These are phyloP conservation scores for Rhingia campestris DNA, from an alignment of 2,888 invertebrate species.

Conservation along the genomic window DNA sequence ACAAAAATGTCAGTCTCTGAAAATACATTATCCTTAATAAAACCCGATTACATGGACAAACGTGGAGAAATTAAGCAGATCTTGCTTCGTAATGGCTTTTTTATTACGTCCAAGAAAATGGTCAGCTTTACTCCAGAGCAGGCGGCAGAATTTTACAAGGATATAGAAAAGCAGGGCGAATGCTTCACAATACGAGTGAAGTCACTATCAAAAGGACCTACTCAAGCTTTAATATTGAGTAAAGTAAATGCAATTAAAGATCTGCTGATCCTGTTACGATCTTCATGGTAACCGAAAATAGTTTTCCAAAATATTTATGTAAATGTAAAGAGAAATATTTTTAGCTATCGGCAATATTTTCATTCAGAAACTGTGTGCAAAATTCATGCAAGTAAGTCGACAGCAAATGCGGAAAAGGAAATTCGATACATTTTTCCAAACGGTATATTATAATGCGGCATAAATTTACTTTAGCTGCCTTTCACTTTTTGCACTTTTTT, in stretches of 20 bases:
- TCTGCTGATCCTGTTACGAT: slow-evolving; percentile 6
- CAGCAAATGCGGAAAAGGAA: slow-evolving; percentile 30
- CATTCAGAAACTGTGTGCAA: slow-evolving; percentile 20
- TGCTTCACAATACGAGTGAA: slow-evolving; percentile 50
- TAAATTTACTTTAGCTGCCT: no score
- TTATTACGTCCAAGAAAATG: slow-evolving; percentile 25
- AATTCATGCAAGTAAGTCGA: slow-evolving; percentile 45
- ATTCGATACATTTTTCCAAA: slow-evolving; percentile 62
- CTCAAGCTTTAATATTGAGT: slow-evolving; percentile 47
- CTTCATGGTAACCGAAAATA: slow-evolving; percentile 3
- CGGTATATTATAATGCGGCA: background rate
- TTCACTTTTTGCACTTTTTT: no score
- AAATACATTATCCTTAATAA: slow-evolving; percentile 49
- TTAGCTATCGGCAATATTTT: slow-evolving; percentile 21
- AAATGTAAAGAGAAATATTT: background rate
- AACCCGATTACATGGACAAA: slow-evolving; percentile 12
- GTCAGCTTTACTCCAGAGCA: slow-evolving; percentile 44
- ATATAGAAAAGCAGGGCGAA: slow-evolving; percentile 24
- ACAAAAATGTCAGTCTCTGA: slow-evolving; percentile 19
- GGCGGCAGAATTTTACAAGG: slow-evolving; percentile 64
- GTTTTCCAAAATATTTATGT: no score
- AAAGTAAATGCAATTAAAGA: slow-evolving; percentile 44
- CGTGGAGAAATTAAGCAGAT: slow-evolving; percentile 20
- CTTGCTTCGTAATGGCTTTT: slow-evolving; percentile 43
- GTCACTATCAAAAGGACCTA: slow-evolving; percentile 41